Conservation (phyloP, 2,113 vertebrate species). For the Poeciliopsis retropinna region DNA sequence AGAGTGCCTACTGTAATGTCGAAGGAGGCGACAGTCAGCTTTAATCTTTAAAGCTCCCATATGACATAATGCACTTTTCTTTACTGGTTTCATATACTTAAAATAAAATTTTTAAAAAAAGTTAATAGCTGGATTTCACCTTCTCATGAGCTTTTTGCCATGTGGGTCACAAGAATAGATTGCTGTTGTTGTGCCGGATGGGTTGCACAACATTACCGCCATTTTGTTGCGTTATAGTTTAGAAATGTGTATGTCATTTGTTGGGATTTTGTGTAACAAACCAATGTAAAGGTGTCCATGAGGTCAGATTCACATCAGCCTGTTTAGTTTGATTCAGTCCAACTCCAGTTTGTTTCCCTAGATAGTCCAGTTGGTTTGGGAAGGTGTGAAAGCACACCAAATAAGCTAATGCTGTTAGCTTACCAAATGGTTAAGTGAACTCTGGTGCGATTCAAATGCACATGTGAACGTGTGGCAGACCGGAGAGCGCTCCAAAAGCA, state of each 20-base stretch:
- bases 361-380: no score
- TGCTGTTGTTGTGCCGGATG: neutral
- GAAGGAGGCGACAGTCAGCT: constrained; percentile 51
- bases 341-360: no score
- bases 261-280: neutral
- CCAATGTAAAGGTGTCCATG: neutral
- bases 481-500: no score
- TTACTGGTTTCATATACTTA: constrained; percentile 48
- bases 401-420: no score
- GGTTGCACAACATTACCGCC: neutral
- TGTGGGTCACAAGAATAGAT: constrained; percentile 23
- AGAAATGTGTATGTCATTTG: neutral
- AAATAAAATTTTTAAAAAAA: constrained; percentile 41
- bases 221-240: neutral
- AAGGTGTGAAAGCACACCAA: no score
- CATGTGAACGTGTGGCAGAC: no score
- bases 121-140: constrained; percentile 45
- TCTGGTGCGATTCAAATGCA: no score
- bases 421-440: no score
- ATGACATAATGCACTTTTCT: constrained; percentile 52
- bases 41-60: constrained; percentile 61
- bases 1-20: constrained; percentile 62
- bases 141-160: constrained; percentile 32
- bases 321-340: no score
- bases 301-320: no score